phyloP scores from a whole-genome alignment of 2,888 invertebrate species.

The Epirrhoe alternata region DNA sequence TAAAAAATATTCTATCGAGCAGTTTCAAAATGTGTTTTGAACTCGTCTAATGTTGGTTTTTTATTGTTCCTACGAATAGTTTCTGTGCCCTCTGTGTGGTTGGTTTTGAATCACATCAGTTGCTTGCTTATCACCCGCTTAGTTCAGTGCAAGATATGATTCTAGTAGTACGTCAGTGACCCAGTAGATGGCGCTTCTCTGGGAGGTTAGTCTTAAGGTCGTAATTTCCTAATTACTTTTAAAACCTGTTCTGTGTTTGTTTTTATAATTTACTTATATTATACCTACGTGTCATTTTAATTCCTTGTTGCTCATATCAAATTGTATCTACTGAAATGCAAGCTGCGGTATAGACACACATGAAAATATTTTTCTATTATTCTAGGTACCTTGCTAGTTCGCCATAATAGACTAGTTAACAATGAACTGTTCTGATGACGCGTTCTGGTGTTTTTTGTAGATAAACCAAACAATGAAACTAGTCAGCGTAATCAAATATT shows the following conservation, averaged over 20 bases:
- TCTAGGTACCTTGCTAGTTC: neutral
- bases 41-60: no score
- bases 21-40: no score
- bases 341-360: neutral
- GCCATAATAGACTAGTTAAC: neutral
- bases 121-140: neutral
- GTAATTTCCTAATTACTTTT: neutral
- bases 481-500: slow-evolving; percentile 17
- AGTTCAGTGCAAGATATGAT: neutral
- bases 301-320: no score
- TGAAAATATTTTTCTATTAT: neutral
- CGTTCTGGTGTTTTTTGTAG: neutral
- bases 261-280: neutral
- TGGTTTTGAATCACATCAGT: neutral
- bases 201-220: slow-evolving; percentile 11
- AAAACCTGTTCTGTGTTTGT: slow-evolving; percentile 5
- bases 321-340: neutral
- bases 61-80: no score
- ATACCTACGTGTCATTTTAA: neutral
- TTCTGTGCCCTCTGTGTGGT: no score
- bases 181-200: slow-evolving; percentile 15
- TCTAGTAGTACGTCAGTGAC: neutral
- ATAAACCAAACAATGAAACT: slow-evolving; percentile 13
- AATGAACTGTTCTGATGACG: neutral
- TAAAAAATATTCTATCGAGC: no score